A percentile compares a stretch with the other conserved stretches of the same genome.
Conservation (phyloP, 1,140 invertebrate species). For the honey bee (Apis mellifera) region DNA sequence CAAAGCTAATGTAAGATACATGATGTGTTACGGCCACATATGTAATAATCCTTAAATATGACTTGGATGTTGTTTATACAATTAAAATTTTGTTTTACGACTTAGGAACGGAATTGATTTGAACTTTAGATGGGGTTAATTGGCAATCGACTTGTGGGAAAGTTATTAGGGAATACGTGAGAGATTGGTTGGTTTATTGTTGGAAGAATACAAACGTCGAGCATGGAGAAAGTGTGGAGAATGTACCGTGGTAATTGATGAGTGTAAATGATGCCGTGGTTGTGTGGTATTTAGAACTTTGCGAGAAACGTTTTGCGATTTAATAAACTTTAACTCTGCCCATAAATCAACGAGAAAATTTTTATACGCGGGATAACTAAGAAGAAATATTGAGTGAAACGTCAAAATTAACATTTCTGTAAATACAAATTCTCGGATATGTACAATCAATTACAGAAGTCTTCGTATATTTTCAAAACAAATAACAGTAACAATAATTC, state of each 20-base stretch:
- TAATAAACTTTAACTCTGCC: not conserved
- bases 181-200: slow-evolving; percentile 11
- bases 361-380: not conserved
- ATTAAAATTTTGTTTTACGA: slow-evolving; percentile 20
- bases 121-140: slow-evolving; percentile 31
- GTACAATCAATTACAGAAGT: too few species aligned
- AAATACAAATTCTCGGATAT: too few species aligned
- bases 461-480: too few species aligned
- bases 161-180: slow-evolving; percentile 10
- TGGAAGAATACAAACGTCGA: not conserved
- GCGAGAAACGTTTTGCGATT: not conserved
- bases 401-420: too few species aligned
- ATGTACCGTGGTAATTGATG: slow-evolving; percentile 9
- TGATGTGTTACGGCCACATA: not conserved
- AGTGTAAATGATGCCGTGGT: slow-evolving; percentile 7
- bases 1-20: not conserved
- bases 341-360: too few species aligned
- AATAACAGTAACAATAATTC: too few species aligned
- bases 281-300: not conserved
- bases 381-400: too few species aligned
- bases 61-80: not conserved
- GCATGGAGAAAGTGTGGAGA: slow-evolving; percentile 8
- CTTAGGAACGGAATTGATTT: not conserved
- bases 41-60: not conserved
- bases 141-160: slow-evolving; percentile 34